Evolutionary conservation across 2,888 invertebrate species (phyloP), one percentile per base, ranked within the genome.

Genomic region (Dusona sp.): DNA sequence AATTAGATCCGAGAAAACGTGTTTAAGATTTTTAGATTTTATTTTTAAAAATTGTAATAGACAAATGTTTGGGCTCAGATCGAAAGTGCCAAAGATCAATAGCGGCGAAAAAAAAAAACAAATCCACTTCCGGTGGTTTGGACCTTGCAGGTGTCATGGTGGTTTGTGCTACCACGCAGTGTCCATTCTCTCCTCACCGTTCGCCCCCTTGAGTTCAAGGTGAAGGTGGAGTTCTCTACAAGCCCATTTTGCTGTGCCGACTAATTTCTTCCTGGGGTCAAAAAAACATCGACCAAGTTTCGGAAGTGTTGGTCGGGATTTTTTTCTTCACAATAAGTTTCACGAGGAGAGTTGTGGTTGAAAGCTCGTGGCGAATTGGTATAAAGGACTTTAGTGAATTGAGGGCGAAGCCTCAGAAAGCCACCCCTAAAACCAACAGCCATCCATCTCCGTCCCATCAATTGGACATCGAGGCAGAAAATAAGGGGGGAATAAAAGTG

Each of bases 221-320:
- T 86, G 81, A 86, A 86, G 86, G 86, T 86, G 86, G 86, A 86
- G 86, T 84, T 81, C 68, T 65, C 78, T 67, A 73, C 33, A 19
- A 54, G 80, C 77, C 68, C 83, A n/a, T 73, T 75, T 38, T n/a
- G 19, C 68, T 16, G 36, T 3, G n/a, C 13, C 48, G 29, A 48
- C 22, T 29, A 51, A 67, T 29, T 48, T 78, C 13, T n/a, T 25
- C 48, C 29, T 33, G 45, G 45, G 6, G n/a, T 25, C 0, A 38
- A 38, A 22, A 48, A 45, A 45, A 75, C 19, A 51, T 38, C 57
- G 4, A 73, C 9, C 0, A 6, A 48, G 51, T 48, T 38, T 29
- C 22, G 73, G 4, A 0, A 73, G 73, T 73, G 74, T 42, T 42
- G 42, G 29, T 8, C 11, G 25, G 19, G n/a, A 72, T 29, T 72